A percentile compares a stretch with the other conserved stretches of the same genome.
These are phyloP conservation scores for Chymomyza procnemis DNA, from an alignment of 2,888 invertebrate species.

Conservation along the genomic window DNA sequence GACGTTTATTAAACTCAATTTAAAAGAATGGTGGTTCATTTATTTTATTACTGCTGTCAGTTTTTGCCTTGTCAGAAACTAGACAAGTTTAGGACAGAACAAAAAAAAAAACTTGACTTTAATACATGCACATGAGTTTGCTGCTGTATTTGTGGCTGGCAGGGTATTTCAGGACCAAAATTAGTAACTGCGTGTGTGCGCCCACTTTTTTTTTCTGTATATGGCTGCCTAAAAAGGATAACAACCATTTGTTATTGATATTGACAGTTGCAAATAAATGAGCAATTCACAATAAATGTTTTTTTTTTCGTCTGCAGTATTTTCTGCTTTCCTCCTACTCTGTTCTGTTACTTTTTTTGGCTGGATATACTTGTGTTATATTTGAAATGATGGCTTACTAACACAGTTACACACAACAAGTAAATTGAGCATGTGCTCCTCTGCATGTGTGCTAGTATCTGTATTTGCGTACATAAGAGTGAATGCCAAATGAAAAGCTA, in stretches of 20 bases:
- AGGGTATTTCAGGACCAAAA: constrained; percentile 38
- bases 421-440: neutral
- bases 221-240: constrained; percentile 44
- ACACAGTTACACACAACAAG: neutral
- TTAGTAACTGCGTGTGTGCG: constrained; percentile 28
- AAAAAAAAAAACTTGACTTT: constrained; percentile 8
- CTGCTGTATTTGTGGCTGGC: neutral
- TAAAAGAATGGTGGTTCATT: constrained; percentile 73
- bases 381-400: constrained; percentile 4
- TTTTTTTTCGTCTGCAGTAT: neutral
- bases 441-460: neutral
- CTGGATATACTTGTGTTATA: neutral
- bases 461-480: neutral
- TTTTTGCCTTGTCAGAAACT: constrained; percentile 34
- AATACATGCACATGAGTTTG: neutral
- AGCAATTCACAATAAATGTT: constrained; percentile 61
- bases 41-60: constrained; percentile 71
- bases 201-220: constrained; percentile 20
- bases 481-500: neutral
- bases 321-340: neutral
- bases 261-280: constrained; percentile 74
- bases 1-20: constrained; percentile 73
- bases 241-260: constrained; percentile 74
- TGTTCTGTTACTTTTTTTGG: neutral
- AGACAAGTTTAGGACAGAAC: neutral